phyloP scores from a whole-genome alignment of 2,797 vertebrate species.

The Babyrousa celebensis region DNA sequence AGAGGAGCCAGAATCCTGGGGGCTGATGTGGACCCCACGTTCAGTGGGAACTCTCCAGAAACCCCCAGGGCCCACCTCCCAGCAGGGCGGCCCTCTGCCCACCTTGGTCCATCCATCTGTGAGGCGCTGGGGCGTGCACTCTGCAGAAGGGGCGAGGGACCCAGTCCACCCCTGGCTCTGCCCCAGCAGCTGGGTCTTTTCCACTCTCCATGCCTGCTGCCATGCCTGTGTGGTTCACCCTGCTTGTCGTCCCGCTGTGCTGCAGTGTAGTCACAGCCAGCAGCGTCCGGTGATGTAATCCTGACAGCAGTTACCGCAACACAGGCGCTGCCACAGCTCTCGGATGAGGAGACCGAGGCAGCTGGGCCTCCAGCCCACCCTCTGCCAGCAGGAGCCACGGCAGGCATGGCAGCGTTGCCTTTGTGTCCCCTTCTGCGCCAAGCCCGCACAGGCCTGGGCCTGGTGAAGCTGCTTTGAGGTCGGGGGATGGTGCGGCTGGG shows the following conservation, averaged over 20 bases:
- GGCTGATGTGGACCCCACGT: too few species aligned
- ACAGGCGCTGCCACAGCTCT: background rate
- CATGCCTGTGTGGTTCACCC: rapidly evolving
- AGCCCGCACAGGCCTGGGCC: background rate
- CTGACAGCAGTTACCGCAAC: background rate
- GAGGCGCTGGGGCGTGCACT: rapidly evolving
- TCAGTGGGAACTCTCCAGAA: background rate
- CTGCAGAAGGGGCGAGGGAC: background rate
- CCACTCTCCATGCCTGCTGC: background rate
- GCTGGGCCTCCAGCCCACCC: background rate
- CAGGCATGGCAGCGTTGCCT: rapidly evolving
- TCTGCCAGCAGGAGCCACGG: background rate
- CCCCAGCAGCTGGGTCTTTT: rapidly evolving
- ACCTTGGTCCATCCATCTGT: background rate
- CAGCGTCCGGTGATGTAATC: rapidly evolving
- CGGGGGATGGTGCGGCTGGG: background rate
- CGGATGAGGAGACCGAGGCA: background rate
- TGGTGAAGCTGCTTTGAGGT: background rate
- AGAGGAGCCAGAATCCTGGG: background rate
- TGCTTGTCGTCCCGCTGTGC: rapidly evolving
- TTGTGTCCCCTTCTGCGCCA: too few species aligned
- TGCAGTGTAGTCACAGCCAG: too few species aligned
- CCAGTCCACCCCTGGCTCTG: rapidly evolving
- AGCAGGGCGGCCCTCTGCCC: too few species aligned
- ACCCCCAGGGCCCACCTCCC: background rate